A percentile compares a stretch with the other conserved stretches of the same genome.
phyloP scores from a whole-genome alignment of 1,140 invertebrate species.

The Drosophila kurseongensis region DNA sequence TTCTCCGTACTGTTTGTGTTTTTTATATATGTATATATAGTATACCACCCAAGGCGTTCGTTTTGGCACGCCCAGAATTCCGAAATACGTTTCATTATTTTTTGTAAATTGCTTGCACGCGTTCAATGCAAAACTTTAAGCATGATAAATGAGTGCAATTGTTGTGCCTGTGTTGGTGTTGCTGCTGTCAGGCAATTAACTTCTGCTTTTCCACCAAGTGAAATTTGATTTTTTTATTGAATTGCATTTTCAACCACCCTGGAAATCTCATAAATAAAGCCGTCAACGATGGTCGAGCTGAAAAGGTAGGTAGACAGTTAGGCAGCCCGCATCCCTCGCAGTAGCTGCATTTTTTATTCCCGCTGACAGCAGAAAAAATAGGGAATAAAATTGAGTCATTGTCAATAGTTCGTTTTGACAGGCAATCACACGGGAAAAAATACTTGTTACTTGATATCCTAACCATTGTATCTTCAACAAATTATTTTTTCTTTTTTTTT shows the following conservation, averaged over 20 bases:
- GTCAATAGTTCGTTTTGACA: constrained; percentile 53
- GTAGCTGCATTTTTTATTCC: constrained; percentile 48
- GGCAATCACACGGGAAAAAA: constrained; percentile 8
- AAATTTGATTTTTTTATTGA: constrained; percentile 63
- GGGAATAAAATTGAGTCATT: constrained; percentile 68
- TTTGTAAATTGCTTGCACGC: constrained; percentile 72
- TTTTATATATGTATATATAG: constrained; percentile 1
- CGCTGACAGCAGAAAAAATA: constrained; percentile 42
- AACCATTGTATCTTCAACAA: no score
- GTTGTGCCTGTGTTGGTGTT: constrained; percentile 31
- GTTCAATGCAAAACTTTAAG: constrained; percentile 76
- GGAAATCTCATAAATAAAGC: constrained; percentile 68
- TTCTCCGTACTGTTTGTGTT: constrained; percentile 18
- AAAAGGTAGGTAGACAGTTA: constrained; percentile 40
- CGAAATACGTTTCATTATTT: constrained; percentile 59
- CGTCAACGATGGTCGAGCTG: constrained; percentile 35
- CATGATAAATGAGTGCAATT: constrained; percentile 74
- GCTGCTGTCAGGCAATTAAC: constrained; percentile 67
- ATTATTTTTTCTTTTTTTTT: no score
- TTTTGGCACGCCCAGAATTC: constrained; percentile 67
- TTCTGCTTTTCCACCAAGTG: constrained; percentile 58
- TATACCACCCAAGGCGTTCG: constrained; percentile 67
- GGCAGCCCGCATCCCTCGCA: constrained; percentile 64
- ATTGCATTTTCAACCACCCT: constrained; percentile 69
- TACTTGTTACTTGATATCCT: not conserved